Base-by-base conservation (phyloP, 1,140 invertebrate species). In the Aricia agestis region DNA sequence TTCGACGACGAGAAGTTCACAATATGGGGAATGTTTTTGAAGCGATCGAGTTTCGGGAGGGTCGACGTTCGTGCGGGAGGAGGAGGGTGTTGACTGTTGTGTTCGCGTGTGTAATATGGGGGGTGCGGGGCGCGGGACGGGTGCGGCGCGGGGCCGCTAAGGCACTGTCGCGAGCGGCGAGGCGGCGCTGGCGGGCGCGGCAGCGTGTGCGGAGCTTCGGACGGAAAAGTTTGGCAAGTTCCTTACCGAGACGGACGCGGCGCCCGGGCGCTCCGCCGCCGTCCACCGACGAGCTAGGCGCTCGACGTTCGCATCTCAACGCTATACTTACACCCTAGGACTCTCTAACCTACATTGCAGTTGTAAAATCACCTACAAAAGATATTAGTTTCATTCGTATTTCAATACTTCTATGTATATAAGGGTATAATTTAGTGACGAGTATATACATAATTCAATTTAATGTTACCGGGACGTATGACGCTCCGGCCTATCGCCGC, bases 301-400 rank as follows among this genome's bases (percentile, higher is more conserved):
- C 78, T 83, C 82, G 80, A 79, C 82, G 82, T 80, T 84, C 82
- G 81, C 85, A 78, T 82, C 80, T 85, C 80, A 75, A 84, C 81
- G 81, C 81, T 84, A 77, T 80, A 82, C 86, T 89, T 89, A 89
- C 81, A 78, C 79, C 75, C 73, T 87, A 87, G 45, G 5, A 84
- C 74, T 82, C 78, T 88, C 83, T 88, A 89, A 86, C 84, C 89
- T 91, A 91, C 87, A 77, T 89, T 88, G 87, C 89, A 82, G 81
- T 91, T 91, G 89, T 91, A 91, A 91, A 91, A 86, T 91, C 84
- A 83, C 86, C 89, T 91, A 91, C 89, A 91, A 89, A 91, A 91
- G 89, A 91, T 91, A 91, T 89, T 89, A 89, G 81, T 89, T 91
- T 87, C 85, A 88, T 90, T 83, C 89, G 82, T 89, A 87, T 89